Evolutionary conservation across 64 coral and sea anemone species (phyloP), one percentile per base, ranked within the genome.

Genomic region (Montipora efflorescens): DNA sequence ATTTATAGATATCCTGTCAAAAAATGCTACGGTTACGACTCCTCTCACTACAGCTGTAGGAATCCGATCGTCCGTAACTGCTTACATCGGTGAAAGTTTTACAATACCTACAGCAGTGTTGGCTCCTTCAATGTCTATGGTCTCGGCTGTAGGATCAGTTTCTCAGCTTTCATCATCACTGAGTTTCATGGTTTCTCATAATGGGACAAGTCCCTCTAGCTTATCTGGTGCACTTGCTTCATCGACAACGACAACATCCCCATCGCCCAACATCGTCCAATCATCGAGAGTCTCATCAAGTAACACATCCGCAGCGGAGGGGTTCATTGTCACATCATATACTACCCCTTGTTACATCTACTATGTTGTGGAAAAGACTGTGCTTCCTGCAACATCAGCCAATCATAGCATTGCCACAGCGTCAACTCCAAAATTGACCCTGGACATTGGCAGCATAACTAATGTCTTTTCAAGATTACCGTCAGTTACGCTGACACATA

Each of bases 321-420:
- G 77, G 59, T 51, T 86, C 14, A 47, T 88, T 44, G 83, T 93
- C 13, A 73, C 53, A 3, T 93, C 92, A n/a, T 93, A 66, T 51
- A 46, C 64, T n/a, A 70, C 57, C 18, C 66, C 85, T 52, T 93
- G 92, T 88, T 93, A 93, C 62, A 93, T 93, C 59, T 88, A 85
- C 19, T 93, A 88, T 59, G 84, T 93, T 20, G 81, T 88, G 22
- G 81, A 81, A 58, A 85, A 93, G 67, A 88, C 76, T 21, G 25
- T 73, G 12, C 25, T 89, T 43, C 87, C 87, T 36, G 87, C 52
- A 3, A 5, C 22, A 7, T 58, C 87, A 45, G 72, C 72, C 36
- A 89, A 89, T 78, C 44, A 71, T 19, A 86, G 36, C 47, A 18
- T 75, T n/a, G 79, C 61, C 74, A 7, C 74, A 64, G 12, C n/a